These are phyloP conservation scores for Tryphoninae sp. DNA, from an alignment of 2,888 invertebrate species.

Conservation along the genomic window DNA sequence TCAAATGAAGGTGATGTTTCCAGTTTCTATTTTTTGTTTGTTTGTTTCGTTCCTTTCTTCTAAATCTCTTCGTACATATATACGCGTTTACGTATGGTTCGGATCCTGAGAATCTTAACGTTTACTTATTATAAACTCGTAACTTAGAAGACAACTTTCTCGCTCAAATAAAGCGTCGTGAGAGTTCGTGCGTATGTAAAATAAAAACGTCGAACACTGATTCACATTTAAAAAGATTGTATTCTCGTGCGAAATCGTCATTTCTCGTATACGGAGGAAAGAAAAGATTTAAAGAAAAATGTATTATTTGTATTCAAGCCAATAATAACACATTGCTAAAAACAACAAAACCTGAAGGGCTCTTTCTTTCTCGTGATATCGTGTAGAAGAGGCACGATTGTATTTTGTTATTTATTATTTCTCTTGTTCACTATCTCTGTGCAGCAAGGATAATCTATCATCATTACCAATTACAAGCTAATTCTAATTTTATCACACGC, in stretches of 20 bases:
- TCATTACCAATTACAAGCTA: slow-evolving; percentile 26
- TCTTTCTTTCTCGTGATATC: slow-evolving; percentile 7
- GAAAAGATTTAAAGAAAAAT: background rate
- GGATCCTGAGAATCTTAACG: slow-evolving; percentile 56
- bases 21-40: slow-evolving; percentile 16
- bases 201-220: background rate
- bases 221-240: background rate
- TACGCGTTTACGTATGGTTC: slow-evolving; percentile 53
- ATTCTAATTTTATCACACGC: slow-evolving; percentile 60
- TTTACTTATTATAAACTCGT: slow-evolving; percentile 42
- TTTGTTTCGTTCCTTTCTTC: slow-evolving; percentile 12
- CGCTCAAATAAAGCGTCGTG: background rate
- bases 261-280: slow-evolving; percentile 15
- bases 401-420: slow-evolving; percentile 5
- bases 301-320: background rate
- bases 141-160: slow-evolving; percentile 14
- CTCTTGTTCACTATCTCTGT: slow-evolving; percentile 7
- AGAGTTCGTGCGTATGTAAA: slow-evolving; percentile 2
- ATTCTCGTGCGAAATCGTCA: background rate
- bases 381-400: slow-evolving; percentile 26
- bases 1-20: slow-evolving; percentile 30
- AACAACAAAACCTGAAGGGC: background rate
- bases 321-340: slow-evolving; percentile 2
- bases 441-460: background rate
- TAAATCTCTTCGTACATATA: slow-evolving; percentile 12